Evolutionary conservation across 2,888 invertebrate species (phyloP).

Genomic region (Callimorpha dominula): DNA sequence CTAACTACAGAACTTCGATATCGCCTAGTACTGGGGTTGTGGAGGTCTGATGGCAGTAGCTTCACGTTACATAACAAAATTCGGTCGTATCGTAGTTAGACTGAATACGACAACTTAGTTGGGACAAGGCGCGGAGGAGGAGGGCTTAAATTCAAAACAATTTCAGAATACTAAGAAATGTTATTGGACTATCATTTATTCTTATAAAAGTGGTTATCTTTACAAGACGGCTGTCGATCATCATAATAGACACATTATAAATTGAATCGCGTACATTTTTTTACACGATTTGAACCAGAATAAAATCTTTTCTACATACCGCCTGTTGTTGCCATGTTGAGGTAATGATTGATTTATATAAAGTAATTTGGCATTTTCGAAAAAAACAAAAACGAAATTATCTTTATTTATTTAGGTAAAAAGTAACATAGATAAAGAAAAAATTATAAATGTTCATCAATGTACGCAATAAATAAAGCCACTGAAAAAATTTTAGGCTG

Average conservation of each 20-base stretch:
- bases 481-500: not conserved
- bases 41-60: too few species aligned
- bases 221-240: conserved; percentile 23
- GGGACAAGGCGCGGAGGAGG: too few species aligned
- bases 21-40: too few species aligned
- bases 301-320: not conserved
- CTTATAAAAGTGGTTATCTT: conserved; percentile 31
- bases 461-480: not conserved
- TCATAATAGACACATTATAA: conserved; percentile 28
- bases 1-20: too few species aligned
- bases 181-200: conserved; percentile 32
- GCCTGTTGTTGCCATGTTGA: not conserved
- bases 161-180: conserved; percentile 31
- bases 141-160: conserved; percentile 24
- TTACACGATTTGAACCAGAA: not conserved
- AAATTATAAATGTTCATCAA: too few species aligned
- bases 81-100: too few species aligned
- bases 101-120: too few species aligned
- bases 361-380: too few species aligned
- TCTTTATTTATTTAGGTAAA: too few species aligned
- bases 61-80: too few species aligned
- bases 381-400: too few species aligned
- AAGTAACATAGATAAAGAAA: too few species aligned
- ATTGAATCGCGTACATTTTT: conserved; percentile 6
- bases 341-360: not conserved